Conservation (phyloP, 1,140 invertebrate genomes). For the Brachystomella parvula region DNA sequence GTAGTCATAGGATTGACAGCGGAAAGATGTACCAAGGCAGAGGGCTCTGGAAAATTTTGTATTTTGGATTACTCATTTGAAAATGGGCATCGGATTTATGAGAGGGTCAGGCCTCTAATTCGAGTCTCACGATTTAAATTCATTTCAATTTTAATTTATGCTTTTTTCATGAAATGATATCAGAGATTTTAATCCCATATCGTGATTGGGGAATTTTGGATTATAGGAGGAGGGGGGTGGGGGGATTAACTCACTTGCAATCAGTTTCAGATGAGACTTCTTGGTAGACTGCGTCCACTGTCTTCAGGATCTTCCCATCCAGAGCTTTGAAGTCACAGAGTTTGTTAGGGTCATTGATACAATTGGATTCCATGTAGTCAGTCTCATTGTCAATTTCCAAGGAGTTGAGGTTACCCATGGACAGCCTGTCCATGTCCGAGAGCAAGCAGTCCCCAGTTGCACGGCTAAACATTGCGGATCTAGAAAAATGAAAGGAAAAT, state of each 20-base stretch:
- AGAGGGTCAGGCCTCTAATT: too few species aligned
- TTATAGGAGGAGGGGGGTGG: not conserved
- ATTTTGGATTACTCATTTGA: not conserved
- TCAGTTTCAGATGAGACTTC: slow-evolving; percentile 77
- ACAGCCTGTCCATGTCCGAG: slow-evolving; percentile 81
- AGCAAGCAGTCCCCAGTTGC: slow-evolving; percentile 73
- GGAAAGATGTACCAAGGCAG: slow-evolving; percentile 72
- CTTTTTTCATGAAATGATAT: too few species aligned
- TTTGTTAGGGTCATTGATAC: slow-evolving; percentile 66
- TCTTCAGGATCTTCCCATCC: slow-evolving; percentile 77
- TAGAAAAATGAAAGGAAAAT: slow-evolving; percentile 46
- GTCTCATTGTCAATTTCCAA: slow-evolving; percentile 42
- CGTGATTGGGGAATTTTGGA: too few species aligned
- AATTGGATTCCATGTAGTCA: slow-evolving; percentile 85
- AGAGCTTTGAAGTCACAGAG: slow-evolving; percentile 87
- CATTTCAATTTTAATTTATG: too few species aligned
- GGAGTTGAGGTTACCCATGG: slow-evolving; percentile 49
- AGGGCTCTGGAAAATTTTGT: slow-evolving; percentile 54
- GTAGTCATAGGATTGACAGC: slow-evolving; percentile 87
- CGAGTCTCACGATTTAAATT: too few species aligned
- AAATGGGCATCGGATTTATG: not conserved
- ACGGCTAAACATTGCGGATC: slow-evolving; percentile 83
- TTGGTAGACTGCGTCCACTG: slow-evolving; percentile 86
- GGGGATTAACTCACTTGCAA: slow-evolving; percentile 47
- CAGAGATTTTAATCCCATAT: too few species aligned